Conservation (phyloP, 2,888 invertebrate genomes). For the Xanthia icteritia region DNA sequence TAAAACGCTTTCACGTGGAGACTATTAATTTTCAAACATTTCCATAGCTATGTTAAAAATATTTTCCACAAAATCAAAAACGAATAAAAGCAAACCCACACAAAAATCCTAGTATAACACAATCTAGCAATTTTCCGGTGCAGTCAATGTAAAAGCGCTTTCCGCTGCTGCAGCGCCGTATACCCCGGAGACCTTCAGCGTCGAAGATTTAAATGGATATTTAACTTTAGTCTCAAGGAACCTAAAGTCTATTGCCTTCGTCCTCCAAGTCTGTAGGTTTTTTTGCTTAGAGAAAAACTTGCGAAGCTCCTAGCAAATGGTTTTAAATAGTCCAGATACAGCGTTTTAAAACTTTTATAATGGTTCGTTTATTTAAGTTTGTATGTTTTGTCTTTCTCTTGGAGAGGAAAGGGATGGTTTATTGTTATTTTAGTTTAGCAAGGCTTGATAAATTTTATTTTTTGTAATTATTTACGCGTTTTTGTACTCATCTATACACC, state of each 20-base stretch:
- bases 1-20: no score
- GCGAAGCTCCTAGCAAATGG: constrained; percentile 86
- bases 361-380: constrained; percentile 65
- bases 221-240: constrained; percentile 89
- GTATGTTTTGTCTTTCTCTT: constrained; percentile 61
- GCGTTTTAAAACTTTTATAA: constrained; percentile 69
- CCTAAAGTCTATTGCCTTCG: constrained; percentile 87
- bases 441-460: no score
- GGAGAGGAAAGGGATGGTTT: constrained; percentile 24
- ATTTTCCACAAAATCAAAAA: constrained; percentile 4
- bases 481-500: no score
- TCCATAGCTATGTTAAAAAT: background rate
- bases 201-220: constrained; percentile 90
- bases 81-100: constrained; percentile 36
- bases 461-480: background rate
- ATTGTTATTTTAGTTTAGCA: constrained; percentile 31
- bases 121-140: constrained; percentile 69
- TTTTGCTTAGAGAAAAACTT: constrained; percentile 80
- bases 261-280: constrained; percentile 76
- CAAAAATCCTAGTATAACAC: constrained; percentile 37
- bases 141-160: constrained; percentile 70
- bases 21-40: background rate
- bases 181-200: constrained; percentile 79
- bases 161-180: constrained; percentile 82
- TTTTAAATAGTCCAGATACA: constrained; percentile 84